phyloP scores from a whole-genome alignment of 2,797 vertebrate genomes.

The Danio kyathit region DNA sequence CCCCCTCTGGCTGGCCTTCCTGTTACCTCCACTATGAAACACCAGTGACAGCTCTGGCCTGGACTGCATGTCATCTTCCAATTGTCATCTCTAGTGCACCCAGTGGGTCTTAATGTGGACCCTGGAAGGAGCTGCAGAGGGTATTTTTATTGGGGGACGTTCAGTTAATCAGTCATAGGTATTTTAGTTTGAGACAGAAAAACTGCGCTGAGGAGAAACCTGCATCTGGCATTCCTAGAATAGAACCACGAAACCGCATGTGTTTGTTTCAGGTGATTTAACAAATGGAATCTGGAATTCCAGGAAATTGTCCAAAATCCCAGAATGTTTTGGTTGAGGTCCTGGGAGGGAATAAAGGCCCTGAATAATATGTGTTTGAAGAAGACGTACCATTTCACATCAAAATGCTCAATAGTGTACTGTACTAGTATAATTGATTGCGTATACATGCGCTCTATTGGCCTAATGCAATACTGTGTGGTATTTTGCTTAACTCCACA shows the following conservation, averaged over 20 bases:
- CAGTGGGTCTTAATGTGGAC: conserved; percentile 13
- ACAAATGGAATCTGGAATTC: conserved; percentile 32
- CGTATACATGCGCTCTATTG: conserved; percentile 6
- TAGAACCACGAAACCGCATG: conserved; percentile 8
- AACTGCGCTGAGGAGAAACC: not conserved
- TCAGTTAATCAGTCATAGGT: conserved; percentile 27
- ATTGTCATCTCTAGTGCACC: not conserved
- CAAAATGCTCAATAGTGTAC: not conserved
- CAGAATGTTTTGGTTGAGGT: conserved; percentile 7
- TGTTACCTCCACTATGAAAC: conserved; percentile 10
- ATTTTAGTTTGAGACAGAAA: conserved; percentile 13
- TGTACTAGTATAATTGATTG: not conserved
- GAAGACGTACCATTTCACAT: not conserved
- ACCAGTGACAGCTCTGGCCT: conserved; percentile 25
- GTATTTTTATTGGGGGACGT: conserved; percentile 11
- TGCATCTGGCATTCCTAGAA: conserved; percentile 22
- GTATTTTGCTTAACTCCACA: not conserved
- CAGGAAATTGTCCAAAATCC: conserved; percentile 37
- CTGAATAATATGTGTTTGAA: not conserved
- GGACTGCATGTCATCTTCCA: conserved; percentile 25
- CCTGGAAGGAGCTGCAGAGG: conserved; percentile 16
- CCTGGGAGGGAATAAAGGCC: not conserved
- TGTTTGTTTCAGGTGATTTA: conserved; percentile 32
- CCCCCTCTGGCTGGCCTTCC: conserved; percentile 18
- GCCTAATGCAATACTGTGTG: conserved; percentile 8